A percentile compares a stretch with the other conserved stretches of the same genome.
phyloP scores from a whole-genome alignment of 2,797 vertebrate genomes.

The Trematomus bernacchii region DNA sequence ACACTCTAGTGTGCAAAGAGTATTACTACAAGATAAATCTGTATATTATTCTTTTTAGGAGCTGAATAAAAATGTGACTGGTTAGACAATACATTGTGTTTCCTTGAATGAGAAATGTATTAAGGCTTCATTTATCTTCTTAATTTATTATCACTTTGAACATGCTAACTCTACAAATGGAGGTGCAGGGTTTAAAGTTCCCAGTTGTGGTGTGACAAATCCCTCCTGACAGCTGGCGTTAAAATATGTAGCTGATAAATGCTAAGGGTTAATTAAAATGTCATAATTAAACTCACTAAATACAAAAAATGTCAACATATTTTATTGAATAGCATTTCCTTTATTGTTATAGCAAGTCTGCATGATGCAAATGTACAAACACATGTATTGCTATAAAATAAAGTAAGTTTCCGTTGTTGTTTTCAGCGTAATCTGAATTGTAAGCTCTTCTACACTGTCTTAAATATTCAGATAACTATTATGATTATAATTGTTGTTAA shows the following conservation, averaged over 20 bases:
- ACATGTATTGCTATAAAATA: not conserved
- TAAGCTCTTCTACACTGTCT: not conserved
- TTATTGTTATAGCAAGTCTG: not conserved
- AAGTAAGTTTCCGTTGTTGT: not conserved
- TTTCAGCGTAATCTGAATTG: not conserved
- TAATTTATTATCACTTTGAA: not conserved
- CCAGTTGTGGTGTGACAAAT: not conserved
- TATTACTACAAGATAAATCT: conserved; percentile 40
- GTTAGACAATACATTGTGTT: not conserved
- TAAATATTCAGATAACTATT: not conserved
- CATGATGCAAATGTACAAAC: not conserved
- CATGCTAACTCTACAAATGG: not conserved
- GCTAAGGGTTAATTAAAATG: not conserved
- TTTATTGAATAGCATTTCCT: not conserved
- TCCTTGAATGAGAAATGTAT: not conserved
- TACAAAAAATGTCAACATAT: not conserved
- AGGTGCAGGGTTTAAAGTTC: not conserved
- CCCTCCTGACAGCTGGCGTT: too few relatives aligned
- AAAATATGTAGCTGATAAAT: not conserved
- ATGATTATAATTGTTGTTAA: not conserved
- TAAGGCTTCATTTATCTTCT: too few relatives aligned
- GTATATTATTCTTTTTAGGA: not conserved
- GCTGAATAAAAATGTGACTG: too few relatives aligned
- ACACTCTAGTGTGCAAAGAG: conserved; percentile 57
- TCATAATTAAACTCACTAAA: not conserved